Base-by-base conservation (phyloP, 2,797 vertebrate species). In the Serranus cabrilla region DNA sequence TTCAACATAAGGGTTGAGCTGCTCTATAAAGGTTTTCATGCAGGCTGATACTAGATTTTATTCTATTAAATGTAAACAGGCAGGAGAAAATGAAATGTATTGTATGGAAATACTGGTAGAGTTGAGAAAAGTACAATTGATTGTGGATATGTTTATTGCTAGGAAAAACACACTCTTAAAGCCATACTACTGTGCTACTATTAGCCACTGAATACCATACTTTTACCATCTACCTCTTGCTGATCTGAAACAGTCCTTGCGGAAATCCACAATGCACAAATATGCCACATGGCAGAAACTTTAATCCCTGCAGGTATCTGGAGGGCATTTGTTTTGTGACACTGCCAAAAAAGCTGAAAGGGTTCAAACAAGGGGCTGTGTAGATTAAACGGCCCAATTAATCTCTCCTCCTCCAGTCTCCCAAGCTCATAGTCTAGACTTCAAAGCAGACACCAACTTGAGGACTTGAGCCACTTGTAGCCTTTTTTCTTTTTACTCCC, bases 351-450 rank as follows among this genome's bases (percentile, higher is more conserved):
- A 85, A 76, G 39, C 58, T 77, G 70, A 83, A 80, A 75, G 69
- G 71, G 76, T 73, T 86, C 69, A 82, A 86, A 89, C 77, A 65
- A 81, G 57, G 75, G 83, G 68, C 74, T 63, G 72, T 58, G 62
- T 69, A 87, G 83, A 88, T 89, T 89, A 88, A 89, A 88, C 49
- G 5, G 20, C 42, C 56, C 72, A 73, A 89, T 88, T 88, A 91
- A 90, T 90, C 85, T 81, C 66, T 73, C 64, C 47, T 76, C 80
- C 68, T 85, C 75, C 78, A 79, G 54, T 47, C 80, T 76, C 37
- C 49, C 54, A 67, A 83, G 27, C 52, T 72, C 70, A 17, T 56
- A 71, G 85, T 88, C 49, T 88, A 83, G 72, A 89, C 80, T 86
- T 90, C 89, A 87, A 85, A 90, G 85, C 58, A 67, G 66, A 77